Conservation (phyloP, 2,797 vertebrate genomes). For the Anas acuta region DNA sequence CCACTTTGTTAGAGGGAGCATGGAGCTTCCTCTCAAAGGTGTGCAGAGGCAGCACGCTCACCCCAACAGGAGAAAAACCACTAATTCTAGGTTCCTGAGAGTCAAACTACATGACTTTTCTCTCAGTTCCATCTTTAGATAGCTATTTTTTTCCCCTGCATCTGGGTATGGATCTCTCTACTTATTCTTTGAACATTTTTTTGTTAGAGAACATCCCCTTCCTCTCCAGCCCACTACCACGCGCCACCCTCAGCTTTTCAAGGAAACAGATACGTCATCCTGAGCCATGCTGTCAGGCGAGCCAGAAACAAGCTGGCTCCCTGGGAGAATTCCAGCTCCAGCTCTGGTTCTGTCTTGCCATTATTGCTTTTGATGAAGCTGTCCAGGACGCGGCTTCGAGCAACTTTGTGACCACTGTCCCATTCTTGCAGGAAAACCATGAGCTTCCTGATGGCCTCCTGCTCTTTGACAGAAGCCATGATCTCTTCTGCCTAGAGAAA, state of each 20-base stretch:
- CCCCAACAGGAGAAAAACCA: not conserved
- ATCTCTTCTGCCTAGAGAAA: not conserved
- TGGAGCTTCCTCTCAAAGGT: not conserved
- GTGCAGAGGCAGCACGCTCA: not conserved
- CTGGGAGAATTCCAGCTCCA: constrained; percentile 86
- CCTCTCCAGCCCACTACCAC: not conserved
- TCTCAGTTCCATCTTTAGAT: not conserved
- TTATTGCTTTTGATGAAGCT: constrained; percentile 81
- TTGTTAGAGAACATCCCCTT: not conserved
- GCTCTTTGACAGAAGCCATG: constrained; percentile 78
- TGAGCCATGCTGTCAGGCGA: constrained; percentile 83
- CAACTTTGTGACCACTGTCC: constrained; percentile 78
- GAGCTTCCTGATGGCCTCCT: constrained; percentile 77
- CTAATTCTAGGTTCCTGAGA: not conserved
- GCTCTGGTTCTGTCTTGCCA: constrained; percentile 82
- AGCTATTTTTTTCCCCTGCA: not conserved
- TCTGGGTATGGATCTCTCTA: not conserved
- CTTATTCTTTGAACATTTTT: not conserved
- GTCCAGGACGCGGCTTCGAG: constrained; percentile 75
- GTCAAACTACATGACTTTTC: not conserved
- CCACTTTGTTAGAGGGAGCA: not conserved
- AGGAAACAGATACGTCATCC: constrained; percentile 84
- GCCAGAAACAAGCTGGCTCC: constrained; percentile 87
- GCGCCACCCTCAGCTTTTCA: not conserved
- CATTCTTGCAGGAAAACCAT: constrained; percentile 83